These are phyloP conservation scores for Tychaedon coryphoeus DNA, from an alignment of 2,113 vertebrate species.

Conservation along the genomic window DNA sequence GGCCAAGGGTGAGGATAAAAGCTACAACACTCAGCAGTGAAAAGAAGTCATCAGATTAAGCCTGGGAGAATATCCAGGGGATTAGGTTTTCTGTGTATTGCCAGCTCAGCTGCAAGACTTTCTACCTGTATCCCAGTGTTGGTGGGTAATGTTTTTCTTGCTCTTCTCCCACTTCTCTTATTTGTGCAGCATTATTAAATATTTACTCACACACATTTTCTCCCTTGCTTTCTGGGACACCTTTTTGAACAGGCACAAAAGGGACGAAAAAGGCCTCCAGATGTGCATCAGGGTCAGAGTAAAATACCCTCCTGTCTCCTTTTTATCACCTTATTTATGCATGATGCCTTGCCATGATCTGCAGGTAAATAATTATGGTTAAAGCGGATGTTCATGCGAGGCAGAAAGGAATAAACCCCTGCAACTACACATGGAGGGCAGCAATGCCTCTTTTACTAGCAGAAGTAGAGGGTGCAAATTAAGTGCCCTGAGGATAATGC, in stretches of 20 bases:
- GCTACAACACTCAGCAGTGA: not conserved
- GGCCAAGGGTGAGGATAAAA: not conserved
- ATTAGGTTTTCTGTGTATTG: not conserved
- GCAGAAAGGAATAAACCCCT: not conserved
- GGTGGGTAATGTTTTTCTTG: not conserved
- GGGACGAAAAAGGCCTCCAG: constrained; percentile 18
- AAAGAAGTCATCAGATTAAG: not conserved
- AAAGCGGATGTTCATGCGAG: not conserved
- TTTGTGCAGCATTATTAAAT: not conserved
- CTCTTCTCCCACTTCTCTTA: not conserved
- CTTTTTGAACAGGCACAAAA: not conserved
- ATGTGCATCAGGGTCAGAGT: not conserved
- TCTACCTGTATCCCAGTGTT: not conserved
- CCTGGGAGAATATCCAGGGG: not conserved
- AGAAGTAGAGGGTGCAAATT: not conserved
- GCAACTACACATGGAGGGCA: not conserved
- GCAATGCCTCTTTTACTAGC: not conserved
- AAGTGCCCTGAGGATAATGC: not conserved
- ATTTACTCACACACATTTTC: not conserved
- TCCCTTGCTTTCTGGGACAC: not conserved
- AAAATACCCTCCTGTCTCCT: constrained; percentile 13
- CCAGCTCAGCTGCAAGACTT: not conserved
- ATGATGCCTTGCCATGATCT: not conserved
- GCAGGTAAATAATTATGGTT: constrained; percentile 41
- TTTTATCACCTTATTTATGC: constrained; percentile 37